Evolutionary conservation across 2,113 vertebrate genomes (phyloP).

Genomic region (Phyllostomus hastatus): DNA sequence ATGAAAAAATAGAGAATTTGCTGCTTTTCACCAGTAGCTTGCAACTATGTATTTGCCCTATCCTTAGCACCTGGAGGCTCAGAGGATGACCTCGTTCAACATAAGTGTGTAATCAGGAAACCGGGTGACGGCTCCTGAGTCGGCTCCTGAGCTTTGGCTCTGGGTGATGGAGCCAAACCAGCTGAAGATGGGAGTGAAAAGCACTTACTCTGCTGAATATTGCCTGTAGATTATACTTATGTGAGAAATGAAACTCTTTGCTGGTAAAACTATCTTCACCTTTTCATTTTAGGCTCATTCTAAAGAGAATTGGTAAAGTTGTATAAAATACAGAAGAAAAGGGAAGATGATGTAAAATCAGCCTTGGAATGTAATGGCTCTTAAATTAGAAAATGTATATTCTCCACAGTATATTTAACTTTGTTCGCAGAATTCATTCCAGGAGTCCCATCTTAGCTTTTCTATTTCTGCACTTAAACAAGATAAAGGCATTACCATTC

Average conservation of each 20-base stretch:
- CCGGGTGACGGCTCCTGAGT: not conserved
- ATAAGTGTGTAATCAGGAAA: not conserved
- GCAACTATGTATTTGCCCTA: not conserved
- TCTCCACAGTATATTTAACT: not conserved
- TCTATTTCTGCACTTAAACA: not conserved
- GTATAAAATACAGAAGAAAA: not conserved
- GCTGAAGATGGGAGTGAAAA: not conserved
- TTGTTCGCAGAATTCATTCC: not conserved
- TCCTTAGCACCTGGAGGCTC: not conserved
- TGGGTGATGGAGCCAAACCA: not conserved
- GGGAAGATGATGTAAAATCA: not conserved
- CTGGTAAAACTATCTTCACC: not conserved
- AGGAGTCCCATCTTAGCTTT: slow-evolving; percentile 8
- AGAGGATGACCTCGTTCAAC: not conserved
- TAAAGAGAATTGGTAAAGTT: not conserved
- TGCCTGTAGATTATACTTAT: not conserved
- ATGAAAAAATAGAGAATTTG: not conserved
- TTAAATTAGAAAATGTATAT: not conserved
- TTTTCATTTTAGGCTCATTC: slow-evolving; percentile 31
- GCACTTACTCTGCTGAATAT: not conserved
- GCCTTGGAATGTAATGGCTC: not conserved
- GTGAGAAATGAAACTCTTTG: not conserved
- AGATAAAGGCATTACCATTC: not conserved
- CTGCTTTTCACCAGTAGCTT: not conserved
- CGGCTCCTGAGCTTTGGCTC: no score